These are phyloP conservation scores for Euwallacea fornicatus DNA, from an alignment of 1,140 invertebrate genomes.

Conservation along the genomic window DNA sequence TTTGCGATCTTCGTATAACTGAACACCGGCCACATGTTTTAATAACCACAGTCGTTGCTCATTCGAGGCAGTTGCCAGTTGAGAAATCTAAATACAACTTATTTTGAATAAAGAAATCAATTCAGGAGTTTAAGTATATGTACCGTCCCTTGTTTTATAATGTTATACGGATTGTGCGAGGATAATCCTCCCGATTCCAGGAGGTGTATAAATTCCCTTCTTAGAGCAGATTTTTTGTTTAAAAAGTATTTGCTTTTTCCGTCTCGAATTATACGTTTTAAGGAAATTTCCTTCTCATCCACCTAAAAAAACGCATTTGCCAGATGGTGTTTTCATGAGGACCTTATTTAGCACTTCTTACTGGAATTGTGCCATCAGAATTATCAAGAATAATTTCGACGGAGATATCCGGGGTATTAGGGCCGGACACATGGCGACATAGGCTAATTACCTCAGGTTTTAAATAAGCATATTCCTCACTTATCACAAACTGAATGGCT, in stretches of 20 bases:
- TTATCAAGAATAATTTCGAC: slow-evolving; percentile 99
- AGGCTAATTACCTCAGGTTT: slow-evolving; percentile 94
- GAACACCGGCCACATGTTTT: slow-evolving; percentile 92
- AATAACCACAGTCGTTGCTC: slow-evolving; percentile 93
- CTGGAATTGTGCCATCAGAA: slow-evolving; percentile 93
- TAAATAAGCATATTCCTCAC: slow-evolving; percentile 98
- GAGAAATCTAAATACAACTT: slow-evolving; percentile 78
- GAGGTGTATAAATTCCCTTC: slow-evolving; percentile 97
- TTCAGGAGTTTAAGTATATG: slow-evolving; percentile 22
- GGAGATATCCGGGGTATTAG: slow-evolving; percentile 92
- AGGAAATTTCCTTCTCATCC: slow-evolving; percentile 95
- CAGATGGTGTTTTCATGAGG: not conserved
- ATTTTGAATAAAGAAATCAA: slow-evolving; percentile 38
- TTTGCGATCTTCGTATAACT: slow-evolving; percentile 96
- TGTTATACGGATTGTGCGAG: slow-evolving; percentile 99
- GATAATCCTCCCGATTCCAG: slow-evolving; percentile 99
- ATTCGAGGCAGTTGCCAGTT: slow-evolving; percentile 99
- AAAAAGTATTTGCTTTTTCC: slow-evolving; percentile 99
- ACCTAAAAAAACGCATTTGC: slow-evolving; percentile 64
- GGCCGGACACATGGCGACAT: slow-evolving; percentile 95
- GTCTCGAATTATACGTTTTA: slow-evolving; percentile 94
- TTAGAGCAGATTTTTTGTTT: slow-evolving; percentile 97
- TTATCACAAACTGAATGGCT: slow-evolving; percentile 99
- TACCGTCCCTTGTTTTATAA: slow-evolving; percentile 99
- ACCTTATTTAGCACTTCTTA: slow-evolving; percentile 55